A percentile compares a stretch with the other conserved stretches of the same genome.
These are phyloP conservation scores for Hozukius guyotensis DNA, from an alignment of 2,797 vertebrate genomes.

Conservation along the genomic window DNA sequence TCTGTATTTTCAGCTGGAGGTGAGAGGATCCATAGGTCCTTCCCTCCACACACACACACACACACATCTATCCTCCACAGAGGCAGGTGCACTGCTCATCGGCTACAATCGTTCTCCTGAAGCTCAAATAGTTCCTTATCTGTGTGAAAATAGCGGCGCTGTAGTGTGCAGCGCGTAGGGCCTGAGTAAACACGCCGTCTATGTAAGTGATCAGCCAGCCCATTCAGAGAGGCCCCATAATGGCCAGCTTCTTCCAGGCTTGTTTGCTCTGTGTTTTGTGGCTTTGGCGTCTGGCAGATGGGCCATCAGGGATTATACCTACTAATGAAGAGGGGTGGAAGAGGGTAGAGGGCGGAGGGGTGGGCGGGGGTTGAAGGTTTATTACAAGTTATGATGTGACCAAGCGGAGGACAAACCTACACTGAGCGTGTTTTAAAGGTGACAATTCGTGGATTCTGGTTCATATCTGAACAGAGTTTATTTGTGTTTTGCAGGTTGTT, in stretches of 20 bases:
- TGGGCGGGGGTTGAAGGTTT: neutral
- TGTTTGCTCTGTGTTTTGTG: conserved; percentile 78
- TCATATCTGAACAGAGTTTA: neutral
- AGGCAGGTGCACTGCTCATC: conserved; percentile 49
- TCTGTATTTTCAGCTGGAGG: neutral
- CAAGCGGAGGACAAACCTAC: neutral
- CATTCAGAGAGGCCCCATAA: conserved; percentile 67
- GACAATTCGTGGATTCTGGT: neutral
- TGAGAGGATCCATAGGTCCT: neutral
- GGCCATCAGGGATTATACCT: conserved; percentile 76
- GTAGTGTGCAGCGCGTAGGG: conserved; percentile 11
- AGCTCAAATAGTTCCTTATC: conserved; percentile 53
- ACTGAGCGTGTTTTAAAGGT: neutral
- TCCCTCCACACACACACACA: neutral
- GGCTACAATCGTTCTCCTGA: conserved; percentile 17
- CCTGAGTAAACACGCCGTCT: conserved; percentile 64
- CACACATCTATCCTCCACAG: neutral
- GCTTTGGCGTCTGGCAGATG: conserved; percentile 78
- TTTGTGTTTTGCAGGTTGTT: neutral
- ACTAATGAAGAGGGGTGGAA: conserved; percentile 69
- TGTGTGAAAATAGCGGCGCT: conserved; percentile 40
- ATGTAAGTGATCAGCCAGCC: conserved; percentile 45
- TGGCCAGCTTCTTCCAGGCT: conserved; percentile 48
- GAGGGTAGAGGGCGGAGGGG: neutral
- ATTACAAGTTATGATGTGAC: conserved; percentile 41